These are phyloP conservation scores for Acanthacorydalis orientalis DNA, from an alignment of 2,888 invertebrate species.

Conservation along the genomic window DNA sequence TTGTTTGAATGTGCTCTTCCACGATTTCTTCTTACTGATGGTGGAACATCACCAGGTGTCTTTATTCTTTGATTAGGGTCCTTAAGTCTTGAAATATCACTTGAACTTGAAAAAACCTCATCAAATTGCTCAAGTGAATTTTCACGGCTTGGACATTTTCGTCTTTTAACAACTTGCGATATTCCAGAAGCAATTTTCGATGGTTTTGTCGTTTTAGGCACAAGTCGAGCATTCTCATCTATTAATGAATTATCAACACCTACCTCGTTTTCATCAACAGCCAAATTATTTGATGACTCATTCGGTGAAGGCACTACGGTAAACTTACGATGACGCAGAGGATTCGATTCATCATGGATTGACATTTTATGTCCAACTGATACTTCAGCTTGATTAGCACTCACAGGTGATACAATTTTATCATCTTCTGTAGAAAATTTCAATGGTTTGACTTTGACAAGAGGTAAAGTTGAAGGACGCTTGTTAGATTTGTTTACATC, in stretches of 20 bases:
- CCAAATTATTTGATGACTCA: neutral
- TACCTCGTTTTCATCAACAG: neutral
- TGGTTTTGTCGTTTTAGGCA: conserved; percentile 9
- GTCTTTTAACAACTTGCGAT: conserved; percentile 22
- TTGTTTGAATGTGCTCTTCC: conserved; percentile 43
- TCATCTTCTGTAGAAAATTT: conserved; percentile 7
- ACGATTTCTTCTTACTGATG: conserved; percentile 53
- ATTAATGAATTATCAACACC: conserved; percentile 5
- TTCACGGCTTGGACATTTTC: conserved; percentile 34
- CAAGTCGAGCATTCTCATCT: conserved; percentile 6
- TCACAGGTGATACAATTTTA: neutral
- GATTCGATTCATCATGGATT: conserved; percentile 8
- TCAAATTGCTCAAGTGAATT: conserved; percentile 60
- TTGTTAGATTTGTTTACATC: conserved; percentile 16
- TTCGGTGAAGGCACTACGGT: conserved; percentile 6
- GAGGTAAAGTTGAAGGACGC: conserved; percentile 28
- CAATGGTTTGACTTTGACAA: conserved; percentile 18
- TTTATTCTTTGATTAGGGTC: conserved; percentile 65
- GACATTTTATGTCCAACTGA: conserved; percentile 1
- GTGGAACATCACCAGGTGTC: conserved; percentile 67
- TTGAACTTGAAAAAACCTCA: conserved; percentile 53
- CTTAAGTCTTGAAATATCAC: conserved; percentile 45
- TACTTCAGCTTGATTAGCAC: neutral
- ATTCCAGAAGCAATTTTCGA: conserved; percentile 17
- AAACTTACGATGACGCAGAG: conserved; percentile 7